Evolutionary conservation across 2,113 vertebrate genomes (phyloP).

Genomic region (Halcyon senegalensis): DNA sequence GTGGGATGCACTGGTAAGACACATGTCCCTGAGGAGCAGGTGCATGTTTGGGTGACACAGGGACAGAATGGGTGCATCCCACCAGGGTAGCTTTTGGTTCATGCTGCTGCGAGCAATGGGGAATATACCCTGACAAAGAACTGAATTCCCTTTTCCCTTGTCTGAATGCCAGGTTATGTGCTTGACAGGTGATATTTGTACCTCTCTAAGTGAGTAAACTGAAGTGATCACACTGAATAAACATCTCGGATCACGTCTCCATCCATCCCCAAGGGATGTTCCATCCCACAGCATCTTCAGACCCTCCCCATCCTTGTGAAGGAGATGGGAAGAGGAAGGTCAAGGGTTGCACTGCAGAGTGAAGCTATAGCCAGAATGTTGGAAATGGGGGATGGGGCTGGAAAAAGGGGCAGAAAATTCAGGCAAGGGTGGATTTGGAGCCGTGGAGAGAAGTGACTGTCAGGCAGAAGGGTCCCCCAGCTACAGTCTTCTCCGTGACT

Average conservation of each 20-base stretch:
- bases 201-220: background rate
- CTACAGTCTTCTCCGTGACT: accelerated
- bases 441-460: accelerated
- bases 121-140: background rate
- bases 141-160: background rate
- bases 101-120: accelerated
- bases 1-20: background rate
- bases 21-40: accelerated
- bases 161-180: accelerated
- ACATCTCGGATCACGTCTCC: accelerated
- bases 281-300: background rate
- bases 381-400: background rate
- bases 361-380: background rate
- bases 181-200: background rate
- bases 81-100: accelerated
- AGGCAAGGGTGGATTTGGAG: accelerated
- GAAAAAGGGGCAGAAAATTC: background rate
- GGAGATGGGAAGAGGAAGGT: accelerated
- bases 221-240: accelerated
- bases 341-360: background rate
- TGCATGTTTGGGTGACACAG: accelerated
- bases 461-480: background rate
- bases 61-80: background rate
- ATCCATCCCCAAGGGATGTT: accelerated
- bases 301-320: background rate